Evolutionary conservation across 2,888 invertebrate genomes (phyloP), one percentile per base, ranked within the genome.

Genomic region (Agonopterix heracliana): DNA sequence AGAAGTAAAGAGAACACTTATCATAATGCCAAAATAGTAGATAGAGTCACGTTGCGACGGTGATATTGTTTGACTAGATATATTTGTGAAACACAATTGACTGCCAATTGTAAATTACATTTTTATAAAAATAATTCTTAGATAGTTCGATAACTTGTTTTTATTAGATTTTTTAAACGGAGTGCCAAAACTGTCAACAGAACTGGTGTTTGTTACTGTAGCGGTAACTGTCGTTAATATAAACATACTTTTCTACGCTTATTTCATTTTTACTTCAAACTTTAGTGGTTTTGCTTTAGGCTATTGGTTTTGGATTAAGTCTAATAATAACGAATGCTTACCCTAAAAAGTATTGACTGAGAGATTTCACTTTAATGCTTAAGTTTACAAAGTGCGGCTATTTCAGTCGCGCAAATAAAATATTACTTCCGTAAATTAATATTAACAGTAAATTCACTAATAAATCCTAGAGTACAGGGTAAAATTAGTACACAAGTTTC

Each of bases 391-490:
- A 38, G 46, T 56, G 63, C 62, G 69, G 64, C 63, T 64, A 57
- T 54, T 51, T n/a, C 52, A 55, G 54, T 53, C 55, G 62, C 43
- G 26, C 34, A 58, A 53, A 60, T 54, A 50, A 57, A 50, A 53
- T 58, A 59, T 63, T 59, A 66, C 67, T 73, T 72, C 70, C 60
- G 60, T 75, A 73, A 26, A 57, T 63, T 76, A 73, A 73, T 71
- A 53, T 69, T 71, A 72, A 70, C 72, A 63, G 65, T 81, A 73
- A 73, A 71, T 74, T 81, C 83, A 81, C 77, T 76, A 81, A 77
- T 83, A 81, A 74, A 87, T 82, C 82, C 85, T 87, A 87, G 85
- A 84, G 77, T 82, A 88, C 88, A 88, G 88, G 88, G 88, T 88
- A 88, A 86, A 80, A 73, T 81, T 87, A 87, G 80, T 76, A 83